Conservation (phyloP, 2,888 invertebrate species). For the Eristalis intricaria region DNA sequence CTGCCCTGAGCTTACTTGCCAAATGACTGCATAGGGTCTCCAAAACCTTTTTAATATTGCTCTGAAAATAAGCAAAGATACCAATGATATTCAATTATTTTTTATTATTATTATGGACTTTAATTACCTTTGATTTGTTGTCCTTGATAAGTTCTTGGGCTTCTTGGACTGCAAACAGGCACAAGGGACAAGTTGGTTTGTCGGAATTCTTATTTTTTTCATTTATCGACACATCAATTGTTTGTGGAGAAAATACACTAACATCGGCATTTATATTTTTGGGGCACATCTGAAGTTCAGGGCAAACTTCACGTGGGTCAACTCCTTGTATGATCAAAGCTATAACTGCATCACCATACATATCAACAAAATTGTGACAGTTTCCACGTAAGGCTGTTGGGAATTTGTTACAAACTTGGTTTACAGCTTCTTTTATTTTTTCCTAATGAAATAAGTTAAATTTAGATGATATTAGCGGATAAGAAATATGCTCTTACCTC, state of each 20-base stretch:
- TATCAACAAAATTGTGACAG: constrained; percentile 88
- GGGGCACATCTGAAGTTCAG: constrained; percentile 87
- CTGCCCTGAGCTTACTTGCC: constrained; percentile 84
- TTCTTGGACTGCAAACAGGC: constrained; percentile 90
- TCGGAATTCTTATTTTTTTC: constrained; percentile 78
- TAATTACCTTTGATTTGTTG: constrained; percentile 87
- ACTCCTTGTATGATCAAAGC: constrained; percentile 87
- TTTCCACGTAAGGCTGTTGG: constrained; percentile 85
- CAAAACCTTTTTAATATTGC: constrained; percentile 86
- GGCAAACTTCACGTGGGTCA: constrained; percentile 83
- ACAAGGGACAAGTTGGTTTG: constrained; percentile 90
- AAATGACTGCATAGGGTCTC: constrained; percentile 87
- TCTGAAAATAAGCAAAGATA: constrained; percentile 81
- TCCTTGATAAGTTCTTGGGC: constrained; percentile 88
- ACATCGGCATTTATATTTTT: constrained; percentile 82
- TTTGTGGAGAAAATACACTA: constrained; percentile 82
- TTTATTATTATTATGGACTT: neutral
- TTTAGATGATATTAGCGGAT: neutral
- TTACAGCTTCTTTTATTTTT: constrained; percentile 86
- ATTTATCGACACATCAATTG: constrained; percentile 73
- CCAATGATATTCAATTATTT: constrained; percentile 6
- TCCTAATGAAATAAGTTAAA: constrained; percentile 82
- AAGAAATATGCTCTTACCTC: constrained; percentile 82
- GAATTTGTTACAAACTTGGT: constrained; percentile 86
- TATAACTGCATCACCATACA: constrained; percentile 90